phyloP scores from a whole-genome alignment of 1,140 invertebrate genomes.

The Pissodes strobi region DNA sequence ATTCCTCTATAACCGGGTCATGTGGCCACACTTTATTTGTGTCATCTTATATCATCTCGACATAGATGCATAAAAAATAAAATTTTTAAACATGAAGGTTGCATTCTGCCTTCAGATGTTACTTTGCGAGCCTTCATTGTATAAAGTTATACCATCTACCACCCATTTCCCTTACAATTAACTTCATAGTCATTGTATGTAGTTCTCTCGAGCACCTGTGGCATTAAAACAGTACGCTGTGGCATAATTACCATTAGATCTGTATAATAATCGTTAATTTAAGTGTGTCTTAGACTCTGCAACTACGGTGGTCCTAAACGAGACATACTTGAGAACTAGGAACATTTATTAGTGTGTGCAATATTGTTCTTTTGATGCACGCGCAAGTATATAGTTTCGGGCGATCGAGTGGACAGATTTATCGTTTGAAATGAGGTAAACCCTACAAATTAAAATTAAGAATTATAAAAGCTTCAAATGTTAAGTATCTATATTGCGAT shows the following conservation, averaged over 20 bases:
- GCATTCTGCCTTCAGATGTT: too few relatives aligned
- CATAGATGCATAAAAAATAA: too few relatives aligned
- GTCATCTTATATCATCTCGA: too few relatives aligned
- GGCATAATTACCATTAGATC: conserved; percentile 37
- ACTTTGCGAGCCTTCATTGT: conserved; percentile 4
- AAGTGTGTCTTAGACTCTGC: conserved; percentile 33
- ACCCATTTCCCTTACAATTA: conserved; percentile 24
- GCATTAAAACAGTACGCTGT: conserved; percentile 25
- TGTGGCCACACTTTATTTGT: too few relatives aligned
- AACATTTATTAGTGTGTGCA: conserved; percentile 32
- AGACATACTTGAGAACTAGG: conserved; percentile 30
- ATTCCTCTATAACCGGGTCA: too few relatives aligned
- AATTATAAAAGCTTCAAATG: too few relatives aligned
- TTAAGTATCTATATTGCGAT: too few relatives aligned
- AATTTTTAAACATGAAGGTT: too few relatives aligned
- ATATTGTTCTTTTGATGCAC: conserved; percentile 27
- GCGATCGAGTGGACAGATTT: conserved; percentile 21
- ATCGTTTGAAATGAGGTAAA: too few relatives aligned
- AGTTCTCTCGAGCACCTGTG: conserved; percentile 30
- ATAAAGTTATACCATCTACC: conserved; percentile 11
- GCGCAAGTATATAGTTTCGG: conserved; percentile 24
- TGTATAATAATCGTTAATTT: conserved; percentile 35
- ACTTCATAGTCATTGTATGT: conserved; percentile 25
- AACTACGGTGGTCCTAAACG: conserved; percentile 30
- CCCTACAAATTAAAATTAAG: too few relatives aligned